Evolutionary conservation across 2,888 invertebrate genomes (phyloP).

Genomic region (Spodoptera picta): DNA sequence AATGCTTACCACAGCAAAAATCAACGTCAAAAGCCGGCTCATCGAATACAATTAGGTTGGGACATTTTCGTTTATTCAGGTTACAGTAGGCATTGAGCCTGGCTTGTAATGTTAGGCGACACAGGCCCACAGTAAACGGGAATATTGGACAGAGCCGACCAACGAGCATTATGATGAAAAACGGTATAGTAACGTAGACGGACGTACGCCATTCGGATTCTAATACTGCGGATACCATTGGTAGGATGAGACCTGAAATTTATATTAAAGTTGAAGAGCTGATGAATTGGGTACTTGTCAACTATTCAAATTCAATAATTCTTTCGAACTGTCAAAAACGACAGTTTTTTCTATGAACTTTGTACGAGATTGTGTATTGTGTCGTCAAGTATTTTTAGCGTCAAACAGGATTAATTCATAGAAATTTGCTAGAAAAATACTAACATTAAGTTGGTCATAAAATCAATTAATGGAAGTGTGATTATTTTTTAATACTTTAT

Average conservation of each 20-base stretch:
- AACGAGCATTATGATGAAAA: not conserved
- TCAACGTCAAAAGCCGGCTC: not conserved
- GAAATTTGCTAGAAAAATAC: too few species aligned
- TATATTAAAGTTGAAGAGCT: too few species aligned
- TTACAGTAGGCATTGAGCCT: constrained; percentile 35
- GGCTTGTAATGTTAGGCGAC: constrained; percentile 15
- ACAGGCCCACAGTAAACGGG: constrained; percentile 12
- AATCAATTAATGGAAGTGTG: too few species aligned
- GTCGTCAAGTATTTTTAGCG: too few species aligned
- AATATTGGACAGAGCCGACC: constrained; percentile 24
- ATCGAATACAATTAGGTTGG: constrained; percentile 7
- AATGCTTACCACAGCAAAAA: constrained; percentile 39
- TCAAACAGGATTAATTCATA: too few species aligned
- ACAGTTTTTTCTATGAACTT: too few species aligned
- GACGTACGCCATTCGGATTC: not conserved
- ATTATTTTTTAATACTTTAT: too few species aligned
- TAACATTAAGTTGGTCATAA: too few species aligned
- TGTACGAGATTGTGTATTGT: too few species aligned
- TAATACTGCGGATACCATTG: constrained; percentile 14
- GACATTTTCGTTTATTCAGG: constrained; percentile 29
- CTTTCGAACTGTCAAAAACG: too few species aligned
- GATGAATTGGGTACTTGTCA: too few species aligned
- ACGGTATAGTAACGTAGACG: not conserved
- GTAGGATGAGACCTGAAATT: constrained; percentile 33
- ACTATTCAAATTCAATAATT: too few species aligned